These are phyloP conservation scores for Hypanus sabinus DNA, from an alignment of 2,113 vertebrate genomes.

Conservation along the genomic window DNA sequence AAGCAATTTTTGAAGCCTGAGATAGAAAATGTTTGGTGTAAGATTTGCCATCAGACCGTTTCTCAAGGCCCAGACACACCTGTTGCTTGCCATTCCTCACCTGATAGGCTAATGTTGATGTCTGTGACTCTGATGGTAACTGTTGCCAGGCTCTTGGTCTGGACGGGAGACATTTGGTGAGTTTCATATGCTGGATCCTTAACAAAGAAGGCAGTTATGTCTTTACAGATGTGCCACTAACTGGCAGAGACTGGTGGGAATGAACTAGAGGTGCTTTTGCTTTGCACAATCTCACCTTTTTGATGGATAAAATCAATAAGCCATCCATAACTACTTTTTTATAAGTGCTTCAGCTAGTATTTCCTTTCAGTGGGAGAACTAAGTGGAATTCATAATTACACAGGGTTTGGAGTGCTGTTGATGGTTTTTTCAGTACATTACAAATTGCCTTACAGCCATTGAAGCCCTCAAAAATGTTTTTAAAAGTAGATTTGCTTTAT, in stretches of 20 bases:
- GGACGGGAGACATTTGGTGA: background rate
- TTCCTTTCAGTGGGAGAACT: background rate
- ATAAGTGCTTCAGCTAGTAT: background rate
- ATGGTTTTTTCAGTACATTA: no score
- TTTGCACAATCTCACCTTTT: background rate
- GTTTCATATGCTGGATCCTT: background rate
- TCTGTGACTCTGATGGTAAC: background rate
- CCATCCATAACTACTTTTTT: background rate
- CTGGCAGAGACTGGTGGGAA: background rate
- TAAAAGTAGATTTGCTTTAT: no score
- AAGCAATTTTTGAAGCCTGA: background rate
- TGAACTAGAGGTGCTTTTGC: background rate
- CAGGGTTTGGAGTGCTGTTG: background rate
- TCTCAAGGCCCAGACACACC: background rate
- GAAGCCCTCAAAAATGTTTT: no score
- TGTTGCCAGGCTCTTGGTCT: background rate
- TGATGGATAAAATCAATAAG: background rate
- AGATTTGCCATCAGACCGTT: background rate
- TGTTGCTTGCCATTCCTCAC: background rate
- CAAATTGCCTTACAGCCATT: no score
- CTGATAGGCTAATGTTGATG: background rate
- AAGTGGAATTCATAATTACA: background rate
- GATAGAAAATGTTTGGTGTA: background rate
- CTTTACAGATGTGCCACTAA: background rate
- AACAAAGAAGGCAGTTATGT: background rate